Conservation (phyloP, 2,797 vertebrate species). For the Propithecus deckenii region DNA sequence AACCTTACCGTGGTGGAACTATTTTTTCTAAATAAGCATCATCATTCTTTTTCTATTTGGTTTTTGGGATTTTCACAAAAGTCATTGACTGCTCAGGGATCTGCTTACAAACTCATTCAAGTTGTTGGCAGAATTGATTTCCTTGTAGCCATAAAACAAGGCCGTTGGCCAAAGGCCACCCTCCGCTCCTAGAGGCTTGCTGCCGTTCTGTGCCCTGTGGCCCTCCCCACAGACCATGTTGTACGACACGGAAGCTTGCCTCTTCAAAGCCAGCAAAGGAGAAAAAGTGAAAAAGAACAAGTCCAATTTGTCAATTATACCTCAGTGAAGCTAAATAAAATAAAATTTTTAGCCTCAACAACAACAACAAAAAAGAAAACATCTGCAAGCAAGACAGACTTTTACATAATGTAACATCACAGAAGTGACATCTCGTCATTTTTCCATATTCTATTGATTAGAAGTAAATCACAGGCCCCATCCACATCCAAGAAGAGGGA, state of each 20-base stretch:
- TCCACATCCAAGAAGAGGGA: not conserved
- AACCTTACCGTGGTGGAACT: not conserved
- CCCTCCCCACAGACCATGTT: not conserved
- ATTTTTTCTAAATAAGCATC: not conserved
- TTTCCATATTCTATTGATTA: not conserved
- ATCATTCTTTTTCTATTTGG: not conserved
- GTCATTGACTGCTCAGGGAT: not conserved
- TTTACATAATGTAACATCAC: not conserved
- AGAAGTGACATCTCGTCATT: not conserved
- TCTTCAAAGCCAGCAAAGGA: not conserved
- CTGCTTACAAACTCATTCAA: not conserved
- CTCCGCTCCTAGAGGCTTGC: not conserved
- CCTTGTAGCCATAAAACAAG: not conserved
- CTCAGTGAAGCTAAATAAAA: not conserved
- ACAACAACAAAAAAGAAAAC: not conserved
- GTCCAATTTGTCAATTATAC: not conserved
- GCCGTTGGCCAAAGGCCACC: not conserved
- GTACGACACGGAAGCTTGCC: not conserved
- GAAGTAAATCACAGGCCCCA: not conserved
- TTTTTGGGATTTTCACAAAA: not conserved
- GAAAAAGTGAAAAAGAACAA: not conserved
- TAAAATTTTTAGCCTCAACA: not conserved
- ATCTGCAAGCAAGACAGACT: not conserved
- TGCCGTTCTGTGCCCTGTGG: not conserved
- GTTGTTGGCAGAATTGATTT: not conserved